phyloP scores from a whole-genome alignment of 2,113 vertebrate species.

The Uria lomvia region DNA sequence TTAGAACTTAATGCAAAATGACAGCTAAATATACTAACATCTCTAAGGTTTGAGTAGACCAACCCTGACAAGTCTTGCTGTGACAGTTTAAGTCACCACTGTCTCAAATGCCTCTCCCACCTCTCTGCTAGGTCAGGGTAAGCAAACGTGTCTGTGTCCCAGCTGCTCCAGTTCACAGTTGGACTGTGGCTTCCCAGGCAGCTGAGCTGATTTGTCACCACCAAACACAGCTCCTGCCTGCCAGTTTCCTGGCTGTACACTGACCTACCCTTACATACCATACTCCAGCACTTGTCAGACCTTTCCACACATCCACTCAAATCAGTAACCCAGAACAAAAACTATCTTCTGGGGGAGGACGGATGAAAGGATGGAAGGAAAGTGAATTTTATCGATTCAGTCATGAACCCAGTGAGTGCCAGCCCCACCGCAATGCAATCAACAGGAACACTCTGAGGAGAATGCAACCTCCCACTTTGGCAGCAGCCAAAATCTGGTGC shows the following conservation, averaged over 20 bases:
- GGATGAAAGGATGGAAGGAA: not conserved
- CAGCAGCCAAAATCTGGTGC: not conserved
- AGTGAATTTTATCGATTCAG: not conserved
- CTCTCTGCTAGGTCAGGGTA: not conserved
- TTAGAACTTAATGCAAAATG: not conserved
- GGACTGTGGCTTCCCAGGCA: not conserved
- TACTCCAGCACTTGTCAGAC: not conserved
- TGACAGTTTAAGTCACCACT: not conserved
- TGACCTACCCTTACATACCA: not conserved
- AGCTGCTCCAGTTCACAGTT: not conserved
- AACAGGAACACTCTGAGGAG: not conserved
- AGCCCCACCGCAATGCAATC: not conserved
- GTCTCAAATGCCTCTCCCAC: not conserved
- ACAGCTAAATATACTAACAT: not conserved
- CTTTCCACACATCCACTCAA: not conserved
- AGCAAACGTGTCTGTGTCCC: not conserved
- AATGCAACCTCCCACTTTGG: accelerated
- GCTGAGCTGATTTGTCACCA: not conserved
- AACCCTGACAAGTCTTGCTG: not conserved
- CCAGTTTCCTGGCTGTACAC: not conserved
- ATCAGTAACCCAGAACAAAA: not conserved
- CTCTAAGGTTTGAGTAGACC: not conserved
- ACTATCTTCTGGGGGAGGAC: not conserved
- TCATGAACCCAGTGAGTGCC: not conserved
- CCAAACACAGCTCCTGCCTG: not conserved